These are phyloP conservation scores for Tiliqua scincoides DNA, from an alignment of 2,113 vertebrate genomes.

Conservation along the genomic window DNA sequence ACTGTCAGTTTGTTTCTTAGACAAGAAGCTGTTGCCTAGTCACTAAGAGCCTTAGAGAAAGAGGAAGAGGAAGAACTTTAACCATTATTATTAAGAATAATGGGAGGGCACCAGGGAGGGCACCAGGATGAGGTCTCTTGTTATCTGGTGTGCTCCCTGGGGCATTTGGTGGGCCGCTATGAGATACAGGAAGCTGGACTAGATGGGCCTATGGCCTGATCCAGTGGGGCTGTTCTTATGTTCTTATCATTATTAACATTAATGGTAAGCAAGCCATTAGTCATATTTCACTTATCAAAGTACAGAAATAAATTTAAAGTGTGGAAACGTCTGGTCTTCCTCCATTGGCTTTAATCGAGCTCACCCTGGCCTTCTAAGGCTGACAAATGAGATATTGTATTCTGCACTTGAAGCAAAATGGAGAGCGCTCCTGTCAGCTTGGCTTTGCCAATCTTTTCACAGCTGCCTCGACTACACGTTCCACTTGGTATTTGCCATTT, in stretches of 20 bases:
- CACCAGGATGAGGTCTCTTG: no score
- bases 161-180: no score
- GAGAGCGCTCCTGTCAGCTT: not conserved
- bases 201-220: no score
- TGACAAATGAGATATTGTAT: constrained; percentile 11
- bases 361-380: not conserved
- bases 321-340: not conserved
- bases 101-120: no score
- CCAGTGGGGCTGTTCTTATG: no score
- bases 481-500: not conserved
- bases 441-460: not conserved
- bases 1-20: no score
- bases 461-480: not conserved
- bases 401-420: not conserved
- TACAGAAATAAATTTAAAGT: not conserved
- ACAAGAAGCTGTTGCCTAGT: not conserved
- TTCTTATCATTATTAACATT: no score
- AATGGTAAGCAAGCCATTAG: not conserved
- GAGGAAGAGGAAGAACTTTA: not conserved
- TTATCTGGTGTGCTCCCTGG: no score
- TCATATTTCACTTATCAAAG: not conserved
- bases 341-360: constrained; percentile 11
- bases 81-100: no score
- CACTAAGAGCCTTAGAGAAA: not conserved
- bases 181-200: no score